A percentile compares a stretch with the other conserved stretches of the same genome.
These are phyloP conservation scores for Clepsis dumicolana DNA, from an alignment of 2,888 invertebrate species.

Conservation along the genomic window DNA sequence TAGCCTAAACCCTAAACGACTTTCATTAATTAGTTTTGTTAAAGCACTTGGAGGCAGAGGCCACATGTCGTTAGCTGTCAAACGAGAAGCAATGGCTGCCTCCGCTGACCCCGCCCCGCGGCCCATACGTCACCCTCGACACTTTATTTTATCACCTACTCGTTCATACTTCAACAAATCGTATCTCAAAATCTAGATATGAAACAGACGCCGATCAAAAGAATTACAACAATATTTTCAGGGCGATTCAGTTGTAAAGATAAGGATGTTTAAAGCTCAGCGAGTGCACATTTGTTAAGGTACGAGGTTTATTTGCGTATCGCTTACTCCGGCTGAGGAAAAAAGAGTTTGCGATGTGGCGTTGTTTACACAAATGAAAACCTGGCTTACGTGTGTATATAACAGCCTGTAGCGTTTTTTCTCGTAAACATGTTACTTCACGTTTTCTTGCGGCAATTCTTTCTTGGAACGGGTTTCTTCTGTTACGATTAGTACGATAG, in stretches of 20 bases:
- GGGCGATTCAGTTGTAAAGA: conserved; percentile 17
- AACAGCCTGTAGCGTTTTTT: not conserved
- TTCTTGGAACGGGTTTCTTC: no score
- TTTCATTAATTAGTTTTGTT: conserved; percentile 44
- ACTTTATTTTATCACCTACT: conserved; percentile 65
- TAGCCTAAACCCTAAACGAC: not conserved
- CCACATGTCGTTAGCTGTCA: conserved; percentile 37
- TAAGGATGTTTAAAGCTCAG: conserved; percentile 29
- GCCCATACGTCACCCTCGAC: conserved; percentile 61
- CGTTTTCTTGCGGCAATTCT: not conserved
- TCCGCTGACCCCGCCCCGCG: conserved; percentile 55
- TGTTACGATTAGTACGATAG: no score
- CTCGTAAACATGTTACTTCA: not conserved
- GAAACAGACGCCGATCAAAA: conserved; percentile 26
- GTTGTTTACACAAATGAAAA: conserved; percentile 7
- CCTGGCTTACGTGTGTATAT: not conserved
- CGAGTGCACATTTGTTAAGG: not conserved
- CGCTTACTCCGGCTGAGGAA: conserved; percentile 1
- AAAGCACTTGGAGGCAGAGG: conserved; percentile 39
- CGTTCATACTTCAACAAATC: conserved; percentile 61
- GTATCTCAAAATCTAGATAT: conserved; percentile 43
- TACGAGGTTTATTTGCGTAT: conserved; percentile 13
- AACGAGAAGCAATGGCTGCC: conserved; percentile 43
- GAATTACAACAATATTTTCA: conserved; percentile 35
- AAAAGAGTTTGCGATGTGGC: not conserved